Evolutionary conservation across 2,888 invertebrate genomes (phyloP).

Genomic region (Leucophora obtusa): DNA sequence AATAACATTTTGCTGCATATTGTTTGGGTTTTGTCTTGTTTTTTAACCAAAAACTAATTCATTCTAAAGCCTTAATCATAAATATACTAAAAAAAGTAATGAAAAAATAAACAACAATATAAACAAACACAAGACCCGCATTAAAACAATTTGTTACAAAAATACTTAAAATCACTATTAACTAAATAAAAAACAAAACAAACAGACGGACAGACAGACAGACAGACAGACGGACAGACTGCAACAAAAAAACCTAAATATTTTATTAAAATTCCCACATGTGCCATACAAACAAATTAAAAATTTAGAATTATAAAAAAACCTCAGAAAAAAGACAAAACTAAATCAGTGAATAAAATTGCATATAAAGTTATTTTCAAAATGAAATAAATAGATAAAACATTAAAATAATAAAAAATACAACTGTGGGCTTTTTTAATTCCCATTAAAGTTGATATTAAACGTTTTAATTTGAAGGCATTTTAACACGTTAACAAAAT

Average conservation of each 20-base stretch:
- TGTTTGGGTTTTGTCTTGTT: too few species aligned
- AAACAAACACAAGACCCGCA: slow-evolving; percentile 34
- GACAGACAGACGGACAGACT: background rate
- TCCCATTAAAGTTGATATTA: slow-evolving; percentile 28
- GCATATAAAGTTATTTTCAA: background rate
- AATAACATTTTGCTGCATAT: slow-evolving; percentile 21
- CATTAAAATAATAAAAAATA: slow-evolving; percentile 6
- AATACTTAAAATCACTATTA: slow-evolving; percentile 63
- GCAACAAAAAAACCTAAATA: slow-evolving; percentile 25
- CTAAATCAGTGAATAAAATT: background rate
- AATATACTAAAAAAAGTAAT: slow-evolving; percentile 39
- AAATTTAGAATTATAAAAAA: slow-evolving; percentile 12
- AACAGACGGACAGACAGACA: background rate
- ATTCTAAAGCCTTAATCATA: slow-evolving; percentile 58
- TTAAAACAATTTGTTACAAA: slow-evolving; percentile 59
- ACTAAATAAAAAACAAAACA: slow-evolving; percentile 27
- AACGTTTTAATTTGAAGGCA: slow-evolving; percentile 38
- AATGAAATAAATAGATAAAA: background rate
- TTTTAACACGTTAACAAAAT: slow-evolving; percentile 41
- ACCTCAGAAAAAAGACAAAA: background rate
- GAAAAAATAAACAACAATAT: slow-evolving; percentile 17
- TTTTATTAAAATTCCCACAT: slow-evolving; percentile 59
- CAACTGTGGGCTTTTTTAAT: slow-evolving; percentile 13
- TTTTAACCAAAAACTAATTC: slow-evolving; percentile 35
- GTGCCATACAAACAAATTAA: slow-evolving; percentile 12